Conservation (phyloP, 1,140 invertebrate genomes). For the Bombus ignitus region DNA sequence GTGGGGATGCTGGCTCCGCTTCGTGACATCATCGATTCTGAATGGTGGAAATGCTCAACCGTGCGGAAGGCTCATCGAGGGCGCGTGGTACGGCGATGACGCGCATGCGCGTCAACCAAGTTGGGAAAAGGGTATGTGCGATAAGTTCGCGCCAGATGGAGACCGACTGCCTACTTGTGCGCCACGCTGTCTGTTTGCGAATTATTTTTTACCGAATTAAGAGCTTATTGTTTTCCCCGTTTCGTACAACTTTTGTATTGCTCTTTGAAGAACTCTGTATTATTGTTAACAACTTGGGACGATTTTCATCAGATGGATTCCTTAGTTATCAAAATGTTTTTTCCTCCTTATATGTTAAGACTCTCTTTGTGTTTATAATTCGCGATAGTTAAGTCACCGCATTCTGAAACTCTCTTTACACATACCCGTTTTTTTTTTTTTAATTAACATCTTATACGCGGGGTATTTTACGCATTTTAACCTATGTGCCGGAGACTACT, state of each 20-base stretch:
- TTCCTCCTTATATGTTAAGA: too few species aligned
- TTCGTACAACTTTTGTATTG: not conserved
- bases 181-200: slow-evolving; percentile 7
- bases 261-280: not conserved
- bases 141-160: slow-evolving; percentile 68
- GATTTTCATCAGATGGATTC: too few species aligned
- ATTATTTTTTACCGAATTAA: not conserved
- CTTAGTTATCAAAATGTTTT: too few species aligned
- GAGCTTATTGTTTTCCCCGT: not conserved
- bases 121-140: slow-evolving; percentile 37
- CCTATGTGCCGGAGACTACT: too few species aligned
- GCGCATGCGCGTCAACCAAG: slow-evolving; percentile 64
- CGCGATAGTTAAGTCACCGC: too few species aligned
- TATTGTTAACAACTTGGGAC: too few species aligned
- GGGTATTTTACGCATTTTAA: too few species aligned
- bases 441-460: too few species aligned
- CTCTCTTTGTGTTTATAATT: too few species aligned
- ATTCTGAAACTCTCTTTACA: too few species aligned
- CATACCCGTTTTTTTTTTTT: too few species aligned
- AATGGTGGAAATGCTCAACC: slow-evolving; percentile 82
- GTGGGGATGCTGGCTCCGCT: slow-evolving; percentile 69
- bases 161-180: slow-evolving; percentile 59
- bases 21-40: slow-evolving; percentile 82
- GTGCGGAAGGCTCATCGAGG: slow-evolving; percentile 81
- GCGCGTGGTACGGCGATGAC: slow-evolving; percentile 71